These are phyloP conservation scores for Phenacoccus solenopsis DNA, from an alignment of 1,140 invertebrate genomes.

Conservation along the genomic window DNA sequence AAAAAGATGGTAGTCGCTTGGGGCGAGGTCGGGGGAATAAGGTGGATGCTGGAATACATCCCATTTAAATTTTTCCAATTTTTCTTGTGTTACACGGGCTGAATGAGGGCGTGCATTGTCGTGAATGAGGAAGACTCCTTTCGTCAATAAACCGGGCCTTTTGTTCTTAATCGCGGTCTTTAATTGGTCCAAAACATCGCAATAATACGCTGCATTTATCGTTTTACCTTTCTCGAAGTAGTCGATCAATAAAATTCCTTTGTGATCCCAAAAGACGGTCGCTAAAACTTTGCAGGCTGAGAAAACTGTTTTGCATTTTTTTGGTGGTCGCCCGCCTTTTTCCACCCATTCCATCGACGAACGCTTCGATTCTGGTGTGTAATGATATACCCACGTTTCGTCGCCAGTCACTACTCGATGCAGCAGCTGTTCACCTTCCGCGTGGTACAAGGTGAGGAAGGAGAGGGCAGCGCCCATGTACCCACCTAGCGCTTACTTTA, in stretches of 20 bases:
- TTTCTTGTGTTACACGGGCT: conserved; percentile 21
- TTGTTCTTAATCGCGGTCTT: conserved; percentile 25
- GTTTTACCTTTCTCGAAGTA: not conserved
- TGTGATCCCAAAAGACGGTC: conserved; percentile 27
- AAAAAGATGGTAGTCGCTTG: conserved; percentile 31
- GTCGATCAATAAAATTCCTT: conserved; percentile 20
- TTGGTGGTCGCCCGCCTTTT: conserved; percentile 24
- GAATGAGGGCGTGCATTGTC: conserved; percentile 32
- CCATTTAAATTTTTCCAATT: conserved; percentile 26
- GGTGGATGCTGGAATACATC: conserved; percentile 30
- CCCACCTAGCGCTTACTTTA: conserved; percentile 13
- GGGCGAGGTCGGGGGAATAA: conserved; percentile 30
- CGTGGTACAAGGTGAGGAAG: not conserved
- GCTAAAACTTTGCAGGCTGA: conserved; percentile 28
- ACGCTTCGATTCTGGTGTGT: conserved; percentile 27
- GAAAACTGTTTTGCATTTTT: conserved; percentile 26
- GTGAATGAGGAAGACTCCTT: conserved; percentile 24
- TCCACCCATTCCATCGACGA: conserved; percentile 27
- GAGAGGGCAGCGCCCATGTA: not conserved
- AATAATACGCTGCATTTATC: conserved; percentile 21
- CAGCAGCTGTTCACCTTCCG: conserved; percentile 21
- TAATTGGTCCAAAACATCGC: conserved; percentile 20
- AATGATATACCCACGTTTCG: conserved; percentile 32
- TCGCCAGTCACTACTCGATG: conserved; percentile 23
- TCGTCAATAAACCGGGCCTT: conserved; percentile 23